Evolutionary conservation across 1,140 invertebrate species (phyloP).

Genomic region (Eriosoma lanigerum): DNA sequence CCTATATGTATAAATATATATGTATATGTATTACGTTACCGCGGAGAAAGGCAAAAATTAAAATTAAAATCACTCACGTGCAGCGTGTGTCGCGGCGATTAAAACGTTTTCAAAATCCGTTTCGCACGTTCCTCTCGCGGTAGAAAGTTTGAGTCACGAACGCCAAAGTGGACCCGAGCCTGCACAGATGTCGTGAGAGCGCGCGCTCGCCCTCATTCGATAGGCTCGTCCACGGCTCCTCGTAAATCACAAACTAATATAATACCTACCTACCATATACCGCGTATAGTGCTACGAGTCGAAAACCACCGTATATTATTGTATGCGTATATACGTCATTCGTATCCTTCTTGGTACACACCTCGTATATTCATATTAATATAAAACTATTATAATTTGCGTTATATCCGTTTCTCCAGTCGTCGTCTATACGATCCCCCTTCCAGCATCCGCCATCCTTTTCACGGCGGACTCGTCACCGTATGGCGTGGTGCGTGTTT

Average conservation of each 20-base stretch:
- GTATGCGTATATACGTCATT: no score
- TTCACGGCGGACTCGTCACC: neutral
- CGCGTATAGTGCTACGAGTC: neutral
- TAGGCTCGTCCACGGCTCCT: neutral
- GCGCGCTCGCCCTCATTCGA: neutral
- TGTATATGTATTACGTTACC: no score
- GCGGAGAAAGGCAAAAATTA: neutral
- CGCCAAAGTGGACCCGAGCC: neutral
- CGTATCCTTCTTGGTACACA: no score
- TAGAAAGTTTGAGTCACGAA: conserved; percentile 40
- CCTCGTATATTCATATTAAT: no score
- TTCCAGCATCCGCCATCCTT: neutral
- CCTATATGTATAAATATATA: no score
- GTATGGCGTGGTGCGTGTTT: neutral
- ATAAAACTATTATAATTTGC: no score
- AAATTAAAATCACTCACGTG: neutral
- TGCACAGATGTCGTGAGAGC: conserved; percentile 17
- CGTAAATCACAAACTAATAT: conserved; percentile 47
- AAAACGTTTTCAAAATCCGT: conserved; percentile 34
- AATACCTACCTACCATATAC: conserved; percentile 21
- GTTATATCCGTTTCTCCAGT: no score
- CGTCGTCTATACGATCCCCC: no score
- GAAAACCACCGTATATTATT: neutral
- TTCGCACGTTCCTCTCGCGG: neutral
- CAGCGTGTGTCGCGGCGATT: neutral